Percentiles rank a stretch among this genome's conserved stretches.
These are phyloP conservation scores for Epistrophe grossulariae DNA, from an alignment of 2,888 invertebrate species.

Conservation along the genomic window DNA sequence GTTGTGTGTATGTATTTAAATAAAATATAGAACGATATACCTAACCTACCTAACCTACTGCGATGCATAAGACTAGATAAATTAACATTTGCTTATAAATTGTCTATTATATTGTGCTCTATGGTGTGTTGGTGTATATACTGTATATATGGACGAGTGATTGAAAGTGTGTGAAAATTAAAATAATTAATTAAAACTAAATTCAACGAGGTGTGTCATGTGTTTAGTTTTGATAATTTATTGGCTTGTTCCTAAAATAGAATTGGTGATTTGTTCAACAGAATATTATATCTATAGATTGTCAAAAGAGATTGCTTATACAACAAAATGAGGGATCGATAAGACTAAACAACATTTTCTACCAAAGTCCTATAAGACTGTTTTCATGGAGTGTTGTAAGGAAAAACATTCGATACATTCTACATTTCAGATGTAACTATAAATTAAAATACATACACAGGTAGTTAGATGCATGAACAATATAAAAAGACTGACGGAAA, in stretches of 20 bases:
- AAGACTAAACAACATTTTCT: no score
- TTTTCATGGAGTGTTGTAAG: no score
- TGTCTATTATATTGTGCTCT: background rate
- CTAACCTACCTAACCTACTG: no score
- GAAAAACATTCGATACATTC: no score
- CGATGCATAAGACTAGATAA: background rate
- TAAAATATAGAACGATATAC: background rate
- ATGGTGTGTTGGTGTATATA: background rate
- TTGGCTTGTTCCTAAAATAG: background rate
- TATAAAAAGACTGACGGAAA: no score
- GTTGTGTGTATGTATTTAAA: background rate
- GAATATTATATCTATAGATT: background rate
- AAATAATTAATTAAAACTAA: conserved; percentile 27
- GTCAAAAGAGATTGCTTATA: background rate
- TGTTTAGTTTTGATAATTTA: conserved; percentile 3
- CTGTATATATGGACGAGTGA: background rate
- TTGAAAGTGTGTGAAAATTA: conserved; percentile 13
- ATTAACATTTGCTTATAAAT: background rate
- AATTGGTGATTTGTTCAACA: background rate
- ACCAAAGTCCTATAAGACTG: no score
- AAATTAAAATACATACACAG: no score
- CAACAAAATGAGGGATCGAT: background rate
- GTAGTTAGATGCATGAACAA: no score
- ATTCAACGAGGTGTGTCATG: conserved; percentile 1
- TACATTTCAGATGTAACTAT: no score